Evolutionary conservation across 2,113 vertebrate genomes (phyloP).

Genomic region (Atractosteus spatula): DNA sequence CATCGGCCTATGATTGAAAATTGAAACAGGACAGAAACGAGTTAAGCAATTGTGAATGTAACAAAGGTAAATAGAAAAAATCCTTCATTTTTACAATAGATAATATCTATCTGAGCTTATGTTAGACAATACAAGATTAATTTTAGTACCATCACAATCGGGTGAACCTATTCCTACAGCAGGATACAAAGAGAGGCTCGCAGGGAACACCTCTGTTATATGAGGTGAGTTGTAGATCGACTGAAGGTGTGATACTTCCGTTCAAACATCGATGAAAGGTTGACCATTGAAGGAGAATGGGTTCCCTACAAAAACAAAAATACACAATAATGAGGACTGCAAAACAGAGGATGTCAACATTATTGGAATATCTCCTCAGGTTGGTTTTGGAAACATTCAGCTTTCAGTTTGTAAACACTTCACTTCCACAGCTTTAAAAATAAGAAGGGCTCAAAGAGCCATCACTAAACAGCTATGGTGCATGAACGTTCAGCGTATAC

Average conservation of each 20-base stretch:
- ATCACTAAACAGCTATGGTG: too few relatives aligned
- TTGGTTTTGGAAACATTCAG: background rate
- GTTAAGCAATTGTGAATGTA: conserved; percentile 27
- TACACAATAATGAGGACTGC: background rate
- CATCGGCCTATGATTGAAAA: too few relatives aligned
- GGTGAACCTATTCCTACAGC: conserved; percentile 8
- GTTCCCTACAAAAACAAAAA: conserved; percentile 56
- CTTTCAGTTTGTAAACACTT: background rate
- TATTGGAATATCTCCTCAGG: background rate
- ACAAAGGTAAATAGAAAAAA: conserved; percentile 16
- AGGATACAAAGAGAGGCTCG: background rate
- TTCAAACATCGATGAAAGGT: conserved; percentile 83
- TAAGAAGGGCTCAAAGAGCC: background rate
- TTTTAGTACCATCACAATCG: conserved; percentile 31
- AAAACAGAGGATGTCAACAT: background rate
- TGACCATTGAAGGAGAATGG: conserved; percentile 88
- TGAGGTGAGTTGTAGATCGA: conserved; percentile 87
- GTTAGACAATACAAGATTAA: background rate
- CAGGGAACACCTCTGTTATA: conserved; percentile 51
- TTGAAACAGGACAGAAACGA: conserved; percentile 30
- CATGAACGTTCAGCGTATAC: background rate
- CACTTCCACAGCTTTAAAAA: background rate
- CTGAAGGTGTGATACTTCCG: conserved; percentile 89
- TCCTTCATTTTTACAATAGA: conserved; percentile 34
- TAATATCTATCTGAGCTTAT: conserved; percentile 12